A percentile compares a stretch with the other conserved stretches of the same genome.
These are phyloP conservation scores for Ibycter americanus DNA, from an alignment of 2,797 vertebrate species.

Conservation along the genomic window DNA sequence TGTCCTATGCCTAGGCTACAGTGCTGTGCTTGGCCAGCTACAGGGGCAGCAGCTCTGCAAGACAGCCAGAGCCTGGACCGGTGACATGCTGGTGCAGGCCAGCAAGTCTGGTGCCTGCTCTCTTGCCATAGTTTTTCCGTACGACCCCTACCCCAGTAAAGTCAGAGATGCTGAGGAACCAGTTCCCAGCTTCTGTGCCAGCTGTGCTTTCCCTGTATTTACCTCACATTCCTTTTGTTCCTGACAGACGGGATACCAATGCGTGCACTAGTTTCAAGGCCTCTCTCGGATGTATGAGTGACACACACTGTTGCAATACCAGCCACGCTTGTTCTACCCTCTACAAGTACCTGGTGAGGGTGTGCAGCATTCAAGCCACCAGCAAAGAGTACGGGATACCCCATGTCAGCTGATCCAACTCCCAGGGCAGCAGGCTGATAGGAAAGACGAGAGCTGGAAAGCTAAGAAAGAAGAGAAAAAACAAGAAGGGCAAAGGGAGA, in stretches of 20 bases:
- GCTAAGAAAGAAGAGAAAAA: constrained; percentile 82
- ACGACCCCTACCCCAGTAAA: background rate
- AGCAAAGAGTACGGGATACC: constrained; percentile 84
- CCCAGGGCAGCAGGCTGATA: constrained; percentile 86
- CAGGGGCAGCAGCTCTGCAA: background rate
- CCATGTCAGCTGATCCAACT: constrained; percentile 85
- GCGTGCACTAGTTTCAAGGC: background rate
- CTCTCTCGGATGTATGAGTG: background rate
- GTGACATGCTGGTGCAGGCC: background rate
- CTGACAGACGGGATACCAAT: background rate
- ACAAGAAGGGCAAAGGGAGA: constrained; percentile 50
- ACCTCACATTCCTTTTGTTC: background rate
- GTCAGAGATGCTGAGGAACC: background rate
- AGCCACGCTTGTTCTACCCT: background rate
- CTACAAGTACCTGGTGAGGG: constrained; percentile 87
- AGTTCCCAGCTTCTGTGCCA: background rate
- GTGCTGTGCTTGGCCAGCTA: background rate
- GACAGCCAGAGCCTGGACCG: background rate
- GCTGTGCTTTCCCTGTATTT: background rate
- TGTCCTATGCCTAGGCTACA: background rate
- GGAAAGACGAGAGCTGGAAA: constrained; percentile 91
- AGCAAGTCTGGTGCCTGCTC: background rate
- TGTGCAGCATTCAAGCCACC: constrained; percentile 82
- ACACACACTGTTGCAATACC: background rate
- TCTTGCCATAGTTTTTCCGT: background rate